Conservation (phyloP, 2,113 vertebrate species). For the Eulacestoma nigropectus region DNA sequence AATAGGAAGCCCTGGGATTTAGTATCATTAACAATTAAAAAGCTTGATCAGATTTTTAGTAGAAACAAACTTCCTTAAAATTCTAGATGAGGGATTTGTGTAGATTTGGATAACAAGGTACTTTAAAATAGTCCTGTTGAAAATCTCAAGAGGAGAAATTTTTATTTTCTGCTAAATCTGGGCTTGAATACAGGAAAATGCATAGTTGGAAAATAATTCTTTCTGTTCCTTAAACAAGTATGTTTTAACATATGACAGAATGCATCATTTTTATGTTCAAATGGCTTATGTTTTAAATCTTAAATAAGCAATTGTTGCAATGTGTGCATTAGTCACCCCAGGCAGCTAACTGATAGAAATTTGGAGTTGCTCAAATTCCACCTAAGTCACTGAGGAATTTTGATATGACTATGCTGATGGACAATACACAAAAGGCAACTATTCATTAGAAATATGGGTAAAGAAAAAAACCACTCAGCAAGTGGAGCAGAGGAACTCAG, state of each 20-base stretch:
- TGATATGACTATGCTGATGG: neutral
- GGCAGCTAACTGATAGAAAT: neutral
- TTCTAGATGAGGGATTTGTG: neutral
- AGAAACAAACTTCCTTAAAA: neutral
- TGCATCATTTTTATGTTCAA: neutral
- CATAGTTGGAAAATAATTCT: neutral
- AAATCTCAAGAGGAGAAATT: neutral
- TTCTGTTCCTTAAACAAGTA: neutral
- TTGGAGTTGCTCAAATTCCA: neutral
- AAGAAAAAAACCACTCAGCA: neutral
- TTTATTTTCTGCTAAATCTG: neutral
- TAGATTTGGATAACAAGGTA: neutral
- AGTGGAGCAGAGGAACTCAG: neutral
- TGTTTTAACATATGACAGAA: neutral
- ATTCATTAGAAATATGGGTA: neutral
- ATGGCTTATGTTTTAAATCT: neutral
- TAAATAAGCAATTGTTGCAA: neutral
- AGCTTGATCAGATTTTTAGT: neutral
- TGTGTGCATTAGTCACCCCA: neutral
- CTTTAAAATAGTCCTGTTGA: neutral
- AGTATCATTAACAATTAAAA: neutral
- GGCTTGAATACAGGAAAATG: neutral
- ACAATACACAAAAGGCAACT: slow-evolving; percentile 27
- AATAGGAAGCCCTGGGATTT: neutral
- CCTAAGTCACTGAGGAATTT: neutral